Conservation (phyloP, 2,113 vertebrate species). For the Heteronetta atricapilla region DNA sequence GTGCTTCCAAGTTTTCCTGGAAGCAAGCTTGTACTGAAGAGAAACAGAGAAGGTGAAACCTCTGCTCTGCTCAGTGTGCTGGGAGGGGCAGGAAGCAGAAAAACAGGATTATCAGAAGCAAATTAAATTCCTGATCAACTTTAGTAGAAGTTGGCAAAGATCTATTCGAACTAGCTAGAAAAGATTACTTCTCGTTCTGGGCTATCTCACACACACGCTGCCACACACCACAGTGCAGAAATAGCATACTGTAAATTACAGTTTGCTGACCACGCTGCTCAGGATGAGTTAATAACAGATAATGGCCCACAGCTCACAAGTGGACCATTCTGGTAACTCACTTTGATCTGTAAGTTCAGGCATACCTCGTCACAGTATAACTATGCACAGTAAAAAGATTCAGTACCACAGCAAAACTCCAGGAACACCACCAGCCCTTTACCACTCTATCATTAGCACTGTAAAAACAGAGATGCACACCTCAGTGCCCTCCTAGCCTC, state of each 20-base stretch:
- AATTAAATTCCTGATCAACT: constrained; percentile 45
- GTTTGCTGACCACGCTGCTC: constrained; percentile 31
- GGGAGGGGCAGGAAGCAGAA: constrained; percentile 41
- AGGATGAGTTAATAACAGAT: constrained; percentile 66
- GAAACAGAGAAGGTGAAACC: constrained; percentile 38
- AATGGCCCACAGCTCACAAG: constrained; percentile 51
- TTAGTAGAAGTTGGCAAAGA: background rate
- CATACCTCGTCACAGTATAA: background rate
- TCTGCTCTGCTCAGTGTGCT: constrained; percentile 12
- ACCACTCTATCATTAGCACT: constrained; percentile 18
- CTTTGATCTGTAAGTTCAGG: constrained; percentile 58
- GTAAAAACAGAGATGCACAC: constrained; percentile 30
- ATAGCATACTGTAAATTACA: constrained; percentile 41
- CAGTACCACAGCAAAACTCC: background rate
- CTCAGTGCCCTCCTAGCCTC: background rate
- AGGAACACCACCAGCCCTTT: background rate
- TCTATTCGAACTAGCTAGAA: background rate
- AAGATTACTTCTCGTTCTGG: background rate
- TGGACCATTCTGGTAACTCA: constrained; percentile 44
- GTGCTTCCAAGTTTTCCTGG: constrained; percentile 55
- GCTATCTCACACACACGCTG: background rate
- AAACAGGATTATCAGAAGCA: constrained; percentile 40
- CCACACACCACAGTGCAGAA: constrained; percentile 12
- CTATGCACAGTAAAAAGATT: background rate
- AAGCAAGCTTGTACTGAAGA: constrained; percentile 32